Conservation (phyloP, 2,888 invertebrate species). For the Dicroscelio sp. region DNA sequence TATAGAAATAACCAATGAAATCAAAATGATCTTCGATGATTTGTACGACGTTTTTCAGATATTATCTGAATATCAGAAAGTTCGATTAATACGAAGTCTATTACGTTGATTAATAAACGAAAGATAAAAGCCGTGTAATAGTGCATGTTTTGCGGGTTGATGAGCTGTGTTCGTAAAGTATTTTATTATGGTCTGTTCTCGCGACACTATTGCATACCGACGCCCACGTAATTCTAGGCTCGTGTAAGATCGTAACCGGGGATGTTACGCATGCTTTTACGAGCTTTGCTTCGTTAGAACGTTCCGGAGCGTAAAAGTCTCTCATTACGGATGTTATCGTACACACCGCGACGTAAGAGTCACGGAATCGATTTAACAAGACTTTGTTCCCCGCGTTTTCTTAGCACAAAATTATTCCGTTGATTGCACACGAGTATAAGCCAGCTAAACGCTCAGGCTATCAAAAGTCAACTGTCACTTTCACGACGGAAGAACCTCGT, state of each 20-base stretch:
- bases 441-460: neutral
- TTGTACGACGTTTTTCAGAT: too few species aligned
- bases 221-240: conserved; percentile 86
- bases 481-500: neutral
- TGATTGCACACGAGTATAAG: conserved; percentile 33
- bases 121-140: conserved; percentile 9
- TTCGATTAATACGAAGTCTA: neutral
- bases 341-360: conserved; percentile 30
- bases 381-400: conserved; percentile 50
- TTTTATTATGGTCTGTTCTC: conserved; percentile 49
- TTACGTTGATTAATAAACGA: conserved; percentile 34
- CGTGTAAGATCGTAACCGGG: conserved; percentile 85
- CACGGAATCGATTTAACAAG: conserved; percentile 52
- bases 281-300: conserved; percentile 88
- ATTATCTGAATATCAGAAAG: too few species aligned
- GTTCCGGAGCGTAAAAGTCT: conserved; percentile 88
- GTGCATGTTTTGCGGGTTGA: conserved; percentile 17
- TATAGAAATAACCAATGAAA: too few species aligned
- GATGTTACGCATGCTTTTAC: conserved; percentile 85
- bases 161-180: conserved; percentile 54
- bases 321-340: conserved; percentile 88
- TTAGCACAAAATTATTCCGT: conserved; percentile 38
- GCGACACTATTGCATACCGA: conserved; percentile 81
- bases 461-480: conserved; percentile 52
- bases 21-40: too few species aligned